Evolutionary conservation across 92 coral and sea anemone species (phyloP), one percentile per base, ranked within the genome.

Genomic region (Umimayanthus kanabou): DNA sequence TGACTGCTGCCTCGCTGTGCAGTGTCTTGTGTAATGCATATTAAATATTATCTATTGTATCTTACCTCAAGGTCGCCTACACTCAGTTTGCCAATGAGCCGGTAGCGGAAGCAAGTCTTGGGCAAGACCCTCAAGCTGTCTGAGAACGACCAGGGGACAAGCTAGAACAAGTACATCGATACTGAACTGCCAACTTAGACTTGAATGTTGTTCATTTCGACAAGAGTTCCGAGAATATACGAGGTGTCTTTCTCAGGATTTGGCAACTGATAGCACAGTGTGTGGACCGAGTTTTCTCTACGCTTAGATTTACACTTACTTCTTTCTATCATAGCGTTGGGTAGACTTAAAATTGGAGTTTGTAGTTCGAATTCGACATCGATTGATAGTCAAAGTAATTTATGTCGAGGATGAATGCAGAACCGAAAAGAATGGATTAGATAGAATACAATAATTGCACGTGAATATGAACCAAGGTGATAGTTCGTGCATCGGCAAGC

Each of bases 31-130:
- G 37, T 2, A 33, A 33, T 33, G 37, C 37, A 33, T 33, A 33
- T 33, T 33, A 33, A 33, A 33, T 33, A 33, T 33, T 33, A 33
- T 33, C 37, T 33, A 2, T 33, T 33, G 37, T 33, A 20, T 42
- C 53, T 76, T 43, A 76, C 80, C 49, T 42, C 25, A 8, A 76
- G 80, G 80, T 76, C 58, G 43, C 55, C 4, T 76, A 76, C 80
- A 76, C 80, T 5, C 80, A 76, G 26, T 76, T 76, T 25, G 58
- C 80, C 47, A 76, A 76, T 25, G 80, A 76, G 37, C 57, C 55
- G 1, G 6, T 26, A 47, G 25, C 58, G 55, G 80, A 76, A 15
- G 11, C 5, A 22, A 76, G 14, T 42, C n/a, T 39, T 23, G 55
- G 43, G 22, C 80, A 42, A 76, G 3, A 4, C 13, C 80, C 58